phyloP scores from a whole-genome alignment of 2,888 invertebrate genomes.

The Drosophila tripunctata region DNA sequence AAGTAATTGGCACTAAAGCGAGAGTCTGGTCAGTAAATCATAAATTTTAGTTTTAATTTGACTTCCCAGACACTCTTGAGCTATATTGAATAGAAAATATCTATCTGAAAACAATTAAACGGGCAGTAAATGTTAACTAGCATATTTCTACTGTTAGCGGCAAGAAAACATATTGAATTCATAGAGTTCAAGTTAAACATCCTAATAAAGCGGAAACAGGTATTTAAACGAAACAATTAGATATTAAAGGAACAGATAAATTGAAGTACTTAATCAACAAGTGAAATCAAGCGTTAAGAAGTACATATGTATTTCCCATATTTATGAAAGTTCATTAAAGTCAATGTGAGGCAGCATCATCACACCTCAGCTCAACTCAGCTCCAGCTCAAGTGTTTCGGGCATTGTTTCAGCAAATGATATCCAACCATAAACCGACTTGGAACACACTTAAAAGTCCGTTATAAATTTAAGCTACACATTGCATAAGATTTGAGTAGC shows the following conservation, averaged over 20 bases:
- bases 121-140: conserved; percentile 11
- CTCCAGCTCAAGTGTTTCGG: conserved; percentile 31
- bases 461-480: conserved; percentile 9
- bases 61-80: conserved; percentile 7
- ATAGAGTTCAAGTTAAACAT: conserved; percentile 35
- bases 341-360: conserved; percentile 32
- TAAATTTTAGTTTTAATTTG: neutral
- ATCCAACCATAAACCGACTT: conserved; percentile 27
- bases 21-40: conserved; percentile 6
- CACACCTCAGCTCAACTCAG: too few relatives aligned
- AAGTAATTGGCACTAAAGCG: neutral
- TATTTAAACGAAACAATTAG: conserved; percentile 10
- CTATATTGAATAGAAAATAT: too few relatives aligned
- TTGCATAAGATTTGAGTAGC: conserved; percentile 7
- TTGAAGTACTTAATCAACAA: conserved; percentile 37
- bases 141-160: conserved; percentile 10
- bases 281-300: conserved; percentile 41
- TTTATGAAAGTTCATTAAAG: conserved; percentile 52
- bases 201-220: conserved; percentile 62
- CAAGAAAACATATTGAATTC: neutral
- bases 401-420: conserved; percentile 14
- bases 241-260: conserved; percentile 6
- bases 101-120: too few relatives aligned
- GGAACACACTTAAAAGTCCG: conserved; percentile 28
- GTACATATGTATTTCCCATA: conserved; percentile 25